Evolutionary conservation across 2,888 invertebrate species (phyloP), one percentile per base, ranked within the genome.

Genomic region (Dermolepida albohirtum): DNA sequence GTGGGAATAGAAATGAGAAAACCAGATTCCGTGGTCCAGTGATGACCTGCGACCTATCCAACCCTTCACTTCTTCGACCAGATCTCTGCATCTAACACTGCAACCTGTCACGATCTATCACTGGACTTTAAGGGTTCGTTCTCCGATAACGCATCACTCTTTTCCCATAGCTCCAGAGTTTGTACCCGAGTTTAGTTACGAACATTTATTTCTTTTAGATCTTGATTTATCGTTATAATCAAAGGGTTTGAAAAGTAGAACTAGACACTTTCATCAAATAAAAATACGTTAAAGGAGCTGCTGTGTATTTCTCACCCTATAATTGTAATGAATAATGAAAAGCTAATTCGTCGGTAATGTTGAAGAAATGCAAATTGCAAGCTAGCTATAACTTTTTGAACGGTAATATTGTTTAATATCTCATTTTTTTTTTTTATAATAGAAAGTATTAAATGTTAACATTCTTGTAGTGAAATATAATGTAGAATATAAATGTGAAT

Each of bases 51-150:
- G 67, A 69, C 70, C 69, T 57, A 66, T 29, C 65, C 70, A 72
- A 68, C 72, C 72, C 69, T 72, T 70, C 66, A 40, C 49, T 55
- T 54, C 51, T 62, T 22, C 52, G 34, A 62, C 34, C 10, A 55
- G 47, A 65, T 67, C 67, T 62, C 70, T 66, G 70, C 68, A 70
- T 70, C 70, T 51, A 51, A 51, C 69, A 50, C 65, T 52, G 65
- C 67, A 70, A 68, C 68, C 70, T 66, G 68, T 68, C 68, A 62
- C 66, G 51, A 70, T 70, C 70, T 67, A 67, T 67, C 67, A 52
- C 63, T 50, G 66, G 54, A 54, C 67, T 40, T 54, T 51, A 63
- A 54, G 67, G 66, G 64, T 59, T 22, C 62, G 49, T 67, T 67
- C 64, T 43, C 59, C 62, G 64, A 69, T 64, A 62, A 65, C 50